A percentile compares a stretch with the other conserved stretches of the same genome.
phyloP scores from a whole-genome alignment of 2,113 vertebrate species.

The Acanthochromis polyacanthus region DNA sequence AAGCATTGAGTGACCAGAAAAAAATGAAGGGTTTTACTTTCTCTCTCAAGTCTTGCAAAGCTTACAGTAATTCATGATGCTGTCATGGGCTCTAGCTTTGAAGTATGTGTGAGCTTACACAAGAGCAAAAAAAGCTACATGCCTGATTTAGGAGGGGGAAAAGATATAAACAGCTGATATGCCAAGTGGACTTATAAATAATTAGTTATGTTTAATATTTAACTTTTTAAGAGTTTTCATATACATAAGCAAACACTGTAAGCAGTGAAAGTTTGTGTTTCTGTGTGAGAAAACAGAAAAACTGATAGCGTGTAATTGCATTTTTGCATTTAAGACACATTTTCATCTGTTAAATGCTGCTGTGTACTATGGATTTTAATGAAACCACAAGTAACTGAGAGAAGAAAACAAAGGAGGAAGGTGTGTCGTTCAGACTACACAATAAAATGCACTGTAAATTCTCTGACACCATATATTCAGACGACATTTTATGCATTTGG shows the following conservation, averaged over 20 bases:
- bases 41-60: neutral
- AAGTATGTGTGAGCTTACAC: neutral
- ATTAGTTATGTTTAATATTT: conserved; percentile 29
- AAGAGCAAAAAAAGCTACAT: conserved; percentile 22
- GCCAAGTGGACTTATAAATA: neutral
- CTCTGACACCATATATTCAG: neutral
- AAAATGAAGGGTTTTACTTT: neutral
- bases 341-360: neutral
- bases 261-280: neutral
- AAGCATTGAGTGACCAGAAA: too few relatives aligned
- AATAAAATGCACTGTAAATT: neutral
- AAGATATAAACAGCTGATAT: conserved; percentile 12
- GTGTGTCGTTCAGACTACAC: neutral
- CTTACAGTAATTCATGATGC: neutral
- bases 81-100: neutral
- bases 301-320: too few relatives aligned
- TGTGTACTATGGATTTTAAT: neutral
- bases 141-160: neutral
- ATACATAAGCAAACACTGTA: neutral
- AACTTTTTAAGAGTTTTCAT: neutral
- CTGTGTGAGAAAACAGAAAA: too few relatives aligned
- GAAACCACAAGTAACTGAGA: neutral
- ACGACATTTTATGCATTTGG: neutral
- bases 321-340: neutral
- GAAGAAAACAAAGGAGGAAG: neutral